Base-by-base conservation (phyloP, 2,888 invertebrate species). In the Athripsodes cinereus region DNA sequence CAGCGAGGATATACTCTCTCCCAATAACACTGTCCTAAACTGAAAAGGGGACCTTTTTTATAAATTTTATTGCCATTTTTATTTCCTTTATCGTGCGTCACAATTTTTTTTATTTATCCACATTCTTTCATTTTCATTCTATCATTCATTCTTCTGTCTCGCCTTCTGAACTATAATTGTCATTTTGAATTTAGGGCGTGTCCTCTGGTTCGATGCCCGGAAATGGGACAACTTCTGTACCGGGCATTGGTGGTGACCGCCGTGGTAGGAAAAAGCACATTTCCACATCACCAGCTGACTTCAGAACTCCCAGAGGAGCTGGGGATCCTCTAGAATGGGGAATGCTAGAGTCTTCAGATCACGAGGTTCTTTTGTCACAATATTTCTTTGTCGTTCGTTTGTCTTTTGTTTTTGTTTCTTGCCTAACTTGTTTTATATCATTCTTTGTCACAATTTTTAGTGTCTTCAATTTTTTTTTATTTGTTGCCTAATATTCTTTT, bases 161-260 rank as follows among this genome's bases (percentile, higher is more conserved):
- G n/a, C 10, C 26, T 6, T 26, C 26, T 26, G n/a, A 8, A 40
- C 3, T 13, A 8, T 5, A 40, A 16, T 40, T 40, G 13, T 40
- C 40, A 3, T 40, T 40, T 40, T 40, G 3, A 8, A 49, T 50
- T 19, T 40, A 57, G 57, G 57, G 52, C 10, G 57, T 57, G 11
- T 53, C 57, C 40, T 35, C 35, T 13, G 47, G 55, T 34, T 53
- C 56, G 1, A 35, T 52, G 22, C 18, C 52, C 11, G 56, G 62
- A 49, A 61, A 63, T 40, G 62, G 59, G 18, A 57, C 59, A n/a
- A 64, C 64, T 44, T 69, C 77, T 65, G 40, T 40, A 3, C 74
- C 76, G 68, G 75, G 79, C 69, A 73, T 76, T 67, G 68, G 70
- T 69, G 68, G 71, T 69, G 67, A 76, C 73, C 68, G 71, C 69